Percentiles rank a stretch among this genome's conserved stretches.
phyloP scores from a whole-genome alignment of 2,113 vertebrate species.

The Chlamydotis undulata region DNA sequence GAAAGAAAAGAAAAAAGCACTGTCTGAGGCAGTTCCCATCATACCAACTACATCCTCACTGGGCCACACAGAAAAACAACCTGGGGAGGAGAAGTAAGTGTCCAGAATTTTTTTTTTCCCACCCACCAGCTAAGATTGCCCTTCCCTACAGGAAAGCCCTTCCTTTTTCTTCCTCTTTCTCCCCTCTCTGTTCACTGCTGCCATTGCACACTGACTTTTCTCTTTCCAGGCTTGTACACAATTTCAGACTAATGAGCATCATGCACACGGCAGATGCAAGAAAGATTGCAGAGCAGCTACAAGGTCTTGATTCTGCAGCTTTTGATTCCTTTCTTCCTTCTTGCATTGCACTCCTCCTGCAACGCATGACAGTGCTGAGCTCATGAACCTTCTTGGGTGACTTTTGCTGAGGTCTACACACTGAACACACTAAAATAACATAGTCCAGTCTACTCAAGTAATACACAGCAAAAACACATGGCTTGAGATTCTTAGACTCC shows the following conservation, averaged over 20 bases:
- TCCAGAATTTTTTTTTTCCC: background rate
- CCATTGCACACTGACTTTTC: background rate
- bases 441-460: background rate
- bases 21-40: background rate
- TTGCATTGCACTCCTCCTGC: background rate
- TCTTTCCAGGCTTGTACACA: background rate
- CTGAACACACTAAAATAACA: background rate
- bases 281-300: rapidly evolving
- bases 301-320: background rate
- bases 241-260: background rate
- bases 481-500: background rate
- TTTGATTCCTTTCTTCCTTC: background rate
- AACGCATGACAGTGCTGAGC: rapidly evolving
- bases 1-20: too few species aligned
- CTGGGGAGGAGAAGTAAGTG: background rate
- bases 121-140: background rate
- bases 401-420: background rate
- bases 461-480: background rate
- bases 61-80: background rate
- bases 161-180: background rate
- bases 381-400: background rate
- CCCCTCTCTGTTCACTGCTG: background rate
- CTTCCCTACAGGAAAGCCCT: background rate
- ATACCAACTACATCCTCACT: background rate
- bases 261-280: rapidly evolving